Base-by-base conservation (phyloP, 2,888 invertebrate species). In the Eupithecia exiguata region DNA sequence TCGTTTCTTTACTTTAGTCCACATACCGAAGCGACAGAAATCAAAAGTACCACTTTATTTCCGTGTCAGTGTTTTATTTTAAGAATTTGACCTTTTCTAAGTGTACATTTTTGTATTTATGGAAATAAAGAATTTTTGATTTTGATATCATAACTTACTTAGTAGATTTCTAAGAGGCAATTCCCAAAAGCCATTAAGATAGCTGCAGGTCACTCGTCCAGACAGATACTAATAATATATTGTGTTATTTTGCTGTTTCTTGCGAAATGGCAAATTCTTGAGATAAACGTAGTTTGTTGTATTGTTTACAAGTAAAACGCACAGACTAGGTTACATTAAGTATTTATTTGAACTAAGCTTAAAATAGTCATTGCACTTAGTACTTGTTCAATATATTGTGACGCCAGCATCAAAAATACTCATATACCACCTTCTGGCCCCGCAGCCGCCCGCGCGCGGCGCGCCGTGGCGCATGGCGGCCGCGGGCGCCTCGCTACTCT, bases 401-500 rank as follows among this genome's bases (percentile, higher is more conserved):
- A 82, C 79, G 84, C 84, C 88, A 87, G 87, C 87, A 84, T 84
- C 88, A 85, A 82, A 85, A 85, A 84, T 84, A 84, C 82, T 81
- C 76, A 74, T 77, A 77, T 69, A 72, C 74, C 72, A 75, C 77
- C 74, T n/a, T 75, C 77, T 69, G 67, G n/a, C 72, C 38, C 63
- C 14, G 66, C 61, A 70, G 73, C 69, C 68, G 53, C 53, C n/a
- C n/a, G n/a, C n/a, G n/a, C 30, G 30, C 61, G 70, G 77, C 25
- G 21, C 21, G 58, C 12, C 25, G 25, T 9, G 18, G 30, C 62
- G 5, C 16, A 6, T 35, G 35, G 30, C 35, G 12, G 25, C 61
- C 70, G 77, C 58, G 58, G 58, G 21, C 61, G 25, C 30, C 1
- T 10, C 43, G 25, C 25, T n/a, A 21, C 58, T 21, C 14, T 12